Percentiles rank a stretch among this genome's conserved stretches.
Conservation (phyloP, 2,113 vertebrate genomes). For the Leptobrachium ailaonicum region DNA sequence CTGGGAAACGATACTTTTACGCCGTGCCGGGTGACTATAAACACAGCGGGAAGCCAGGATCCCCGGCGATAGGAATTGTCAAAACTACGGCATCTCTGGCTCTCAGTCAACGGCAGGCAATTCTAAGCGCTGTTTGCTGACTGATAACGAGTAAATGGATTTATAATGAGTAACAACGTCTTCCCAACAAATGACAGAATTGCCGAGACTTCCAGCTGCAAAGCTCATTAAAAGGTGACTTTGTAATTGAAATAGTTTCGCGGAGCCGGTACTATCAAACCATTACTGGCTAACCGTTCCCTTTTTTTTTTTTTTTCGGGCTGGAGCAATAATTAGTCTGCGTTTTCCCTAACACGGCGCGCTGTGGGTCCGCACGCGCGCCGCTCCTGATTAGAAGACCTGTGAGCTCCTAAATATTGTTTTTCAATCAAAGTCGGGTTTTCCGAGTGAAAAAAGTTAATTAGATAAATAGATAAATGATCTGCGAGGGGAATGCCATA, state of each 20-base stretch:
- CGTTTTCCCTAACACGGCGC: no score
- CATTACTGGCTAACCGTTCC: neutral
- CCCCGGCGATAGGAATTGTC: neutral
- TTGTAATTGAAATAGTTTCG: conserved; percentile 31
- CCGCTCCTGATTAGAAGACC: no score
- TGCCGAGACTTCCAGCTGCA: neutral
- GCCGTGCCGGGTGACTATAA: neutral
- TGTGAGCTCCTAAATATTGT: no score
- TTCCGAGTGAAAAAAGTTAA: no score
- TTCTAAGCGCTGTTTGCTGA: conserved; percentile 3
- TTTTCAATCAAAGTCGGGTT: no score
- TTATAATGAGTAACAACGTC: conserved; percentile 25
- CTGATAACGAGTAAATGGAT: conserved; percentile 32
- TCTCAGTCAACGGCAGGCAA: conserved; percentile 3
- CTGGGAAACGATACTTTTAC: conserved; percentile 8
- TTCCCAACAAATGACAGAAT: conserved; percentile 26
- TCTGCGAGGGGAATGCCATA: no score
- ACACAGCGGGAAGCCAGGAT: neutral
- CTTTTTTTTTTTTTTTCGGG: no score
- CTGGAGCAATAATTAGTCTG: no score
- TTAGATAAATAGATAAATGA: no score
- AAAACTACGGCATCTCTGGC: neutral
- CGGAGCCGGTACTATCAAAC: neutral
- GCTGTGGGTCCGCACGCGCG: no score
- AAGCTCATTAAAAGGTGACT: conserved; percentile 18